Conservation (phyloP, 2,888 invertebrate species). For the Cremastobaeus sp. region DNA sequence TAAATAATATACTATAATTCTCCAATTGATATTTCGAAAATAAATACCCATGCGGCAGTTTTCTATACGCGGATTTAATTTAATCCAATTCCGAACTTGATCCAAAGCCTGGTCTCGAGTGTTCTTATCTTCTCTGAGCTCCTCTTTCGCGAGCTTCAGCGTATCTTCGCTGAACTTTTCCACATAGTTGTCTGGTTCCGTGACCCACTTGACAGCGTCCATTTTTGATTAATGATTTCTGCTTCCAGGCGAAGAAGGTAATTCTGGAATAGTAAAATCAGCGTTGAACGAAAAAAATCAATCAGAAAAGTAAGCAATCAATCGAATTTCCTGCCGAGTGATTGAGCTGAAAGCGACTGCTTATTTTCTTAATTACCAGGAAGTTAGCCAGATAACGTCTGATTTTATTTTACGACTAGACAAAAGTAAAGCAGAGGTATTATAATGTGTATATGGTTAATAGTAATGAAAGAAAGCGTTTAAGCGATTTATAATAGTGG, state of each 20-base stretch:
- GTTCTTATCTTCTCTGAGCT: constrained; percentile 85
- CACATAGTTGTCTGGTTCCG: constrained; percentile 83
- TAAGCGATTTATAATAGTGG: constrained; percentile 15
- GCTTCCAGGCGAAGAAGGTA: constrained; percentile 1
- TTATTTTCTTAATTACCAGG: too few relatives aligned
- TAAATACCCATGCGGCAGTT: constrained; percentile 84
- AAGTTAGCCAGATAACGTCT: background rate
- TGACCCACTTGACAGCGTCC: constrained; percentile 79
- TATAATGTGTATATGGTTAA: constrained; percentile 2
- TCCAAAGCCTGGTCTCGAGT: constrained; percentile 83
- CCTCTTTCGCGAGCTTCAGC: constrained; percentile 82
- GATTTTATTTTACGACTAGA: constrained; percentile 3
- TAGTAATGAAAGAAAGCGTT: constrained; percentile 5
- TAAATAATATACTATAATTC: too few relatives aligned
- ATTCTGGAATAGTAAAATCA: too few relatives aligned
- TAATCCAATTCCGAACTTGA: constrained; percentile 85
- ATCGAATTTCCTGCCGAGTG: too few relatives aligned
- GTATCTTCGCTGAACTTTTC: constrained; percentile 82
- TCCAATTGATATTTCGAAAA: background rate
- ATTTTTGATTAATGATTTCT: constrained; percentile 15
- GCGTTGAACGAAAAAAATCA: too few relatives aligned
- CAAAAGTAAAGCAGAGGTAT: too few relatives aligned
- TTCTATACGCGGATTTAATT: constrained; percentile 84
- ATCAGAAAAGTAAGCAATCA: background rate
- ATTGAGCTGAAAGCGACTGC: too few relatives aligned